Base-by-base conservation (phyloP, 2,113 vertebrate species). In the Notarius quadriscutis region DNA sequence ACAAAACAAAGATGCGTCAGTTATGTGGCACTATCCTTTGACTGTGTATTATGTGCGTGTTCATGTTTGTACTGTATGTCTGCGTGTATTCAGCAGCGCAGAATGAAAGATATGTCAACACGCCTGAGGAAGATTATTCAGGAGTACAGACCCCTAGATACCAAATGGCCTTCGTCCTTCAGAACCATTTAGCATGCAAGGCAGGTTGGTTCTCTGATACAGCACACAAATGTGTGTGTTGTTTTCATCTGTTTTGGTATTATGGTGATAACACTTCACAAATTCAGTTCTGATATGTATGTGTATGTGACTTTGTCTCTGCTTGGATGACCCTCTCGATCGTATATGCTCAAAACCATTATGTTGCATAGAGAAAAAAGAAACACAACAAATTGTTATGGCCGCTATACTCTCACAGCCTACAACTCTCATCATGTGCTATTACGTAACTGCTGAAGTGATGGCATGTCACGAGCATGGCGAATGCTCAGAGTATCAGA, bases 151-250 rank as follows among this genome's bases (percentile, higher is more conserved):
- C 89, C 88, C 86, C 57, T 10, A 57, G 86, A 89, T 89, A 88
- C 51, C 83, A 27, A 80, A 62, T 48, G 53, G 84, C 75, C 62
- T 63, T 69, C 51, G 83, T 88, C 85, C 85, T 90, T 88, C 81
- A 18, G 80, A 78, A 55, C 55, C 30, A 75, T 78, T 91, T 90
- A 91, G 85, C 84, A 90, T 89, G 88, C 89, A 83, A 58, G 86
- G 67, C 87, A 89, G 84, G 87, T 58, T 55, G 75, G 48, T 74
- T 65, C 58, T 87, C 81, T 85, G 71, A 81, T 84, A 84, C 86
- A 90, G 84, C 67, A 74, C 72, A 83, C 48, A 83, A 69, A 58
- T 75, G 63, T 62, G 51, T 89, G 78, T 88, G 81, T 41, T 85
- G 81, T 86, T 57, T 85, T 80, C 58, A 67, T 84, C 81, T 71